Evolutionary conservation across 2,888 invertebrate genomes (phyloP).

Genomic region (Idaea biselata): DNA sequence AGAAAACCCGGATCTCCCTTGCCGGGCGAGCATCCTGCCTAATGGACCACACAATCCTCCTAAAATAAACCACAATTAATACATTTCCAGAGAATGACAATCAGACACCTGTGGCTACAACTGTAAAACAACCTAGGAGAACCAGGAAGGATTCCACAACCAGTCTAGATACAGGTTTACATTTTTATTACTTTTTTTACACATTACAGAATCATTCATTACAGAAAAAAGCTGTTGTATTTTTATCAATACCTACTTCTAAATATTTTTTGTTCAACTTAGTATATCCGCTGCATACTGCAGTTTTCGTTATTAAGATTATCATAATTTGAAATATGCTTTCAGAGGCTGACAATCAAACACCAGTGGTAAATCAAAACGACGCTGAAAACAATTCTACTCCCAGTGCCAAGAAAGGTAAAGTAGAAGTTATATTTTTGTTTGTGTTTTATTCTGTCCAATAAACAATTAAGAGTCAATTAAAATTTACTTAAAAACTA

Average conservation of each 20-base stretch:
- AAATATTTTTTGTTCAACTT: too few species aligned
- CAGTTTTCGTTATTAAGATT: too few species aligned
- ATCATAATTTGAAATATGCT: constrained; percentile 11
- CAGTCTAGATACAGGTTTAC: constrained; percentile 63
- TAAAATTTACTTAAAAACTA: too few species aligned
- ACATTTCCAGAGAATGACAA: constrained; percentile 62
- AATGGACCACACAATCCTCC: not conserved
- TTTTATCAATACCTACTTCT: not conserved
- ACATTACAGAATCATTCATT: too few species aligned
- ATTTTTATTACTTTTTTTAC: not conserved
- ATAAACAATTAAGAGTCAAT: too few species aligned
- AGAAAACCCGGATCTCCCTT: too few species aligned
- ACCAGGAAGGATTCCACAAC: constrained; percentile 63
- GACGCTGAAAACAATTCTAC: not conserved
- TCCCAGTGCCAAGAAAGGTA: not conserved
- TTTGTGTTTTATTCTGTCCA: too few species aligned
- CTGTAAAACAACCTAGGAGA: constrained; percentile 50
- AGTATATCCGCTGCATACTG: too few species aligned
- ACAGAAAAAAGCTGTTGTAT: too few species aligned
- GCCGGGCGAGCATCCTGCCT: too few species aligned
- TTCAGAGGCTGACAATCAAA: constrained; percentile 68
- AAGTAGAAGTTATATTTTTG: too few species aligned
- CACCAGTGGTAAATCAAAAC: constrained; percentile 35
- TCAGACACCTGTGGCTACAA: constrained; percentile 52
- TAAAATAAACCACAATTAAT: not conserved